These are phyloP conservation scores for Harpalus rufipes DNA, from an alignment of 2,888 invertebrate genomes.

Conservation along the genomic window DNA sequence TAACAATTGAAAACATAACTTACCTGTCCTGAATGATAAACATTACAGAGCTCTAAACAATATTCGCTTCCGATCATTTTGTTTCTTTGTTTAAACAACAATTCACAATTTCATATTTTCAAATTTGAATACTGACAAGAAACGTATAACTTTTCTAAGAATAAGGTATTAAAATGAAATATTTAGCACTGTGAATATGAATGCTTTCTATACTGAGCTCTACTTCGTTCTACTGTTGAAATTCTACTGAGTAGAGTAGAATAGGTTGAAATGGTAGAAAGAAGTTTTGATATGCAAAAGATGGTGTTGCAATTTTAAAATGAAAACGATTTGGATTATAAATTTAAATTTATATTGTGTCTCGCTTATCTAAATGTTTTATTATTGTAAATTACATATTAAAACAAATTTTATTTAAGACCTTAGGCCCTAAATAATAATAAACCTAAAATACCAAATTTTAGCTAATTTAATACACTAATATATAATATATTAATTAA, in stretches of 20 bases:
- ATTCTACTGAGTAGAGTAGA: conserved; percentile 14
- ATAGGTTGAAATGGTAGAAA: background rate
- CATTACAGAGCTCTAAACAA: conserved; percentile 91
- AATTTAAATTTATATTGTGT: no score
- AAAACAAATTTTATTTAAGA: no score
- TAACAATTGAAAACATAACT: conserved; percentile 68
- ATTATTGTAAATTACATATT: no score
- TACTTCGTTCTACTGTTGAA: background rate
- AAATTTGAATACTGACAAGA: background rate
- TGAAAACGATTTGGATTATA: no score
- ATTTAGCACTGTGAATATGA: background rate
- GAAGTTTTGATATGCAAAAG: conserved; percentile 15
- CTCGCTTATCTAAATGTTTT: no score
- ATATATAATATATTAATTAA: no score
- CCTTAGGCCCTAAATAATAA: no score
- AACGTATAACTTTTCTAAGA: background rate
- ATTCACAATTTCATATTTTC: conserved; percentile 3
- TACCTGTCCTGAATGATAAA: conserved; percentile 93
- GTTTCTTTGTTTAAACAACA: background rate
- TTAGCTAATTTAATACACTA: no score
- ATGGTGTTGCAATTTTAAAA: no score
- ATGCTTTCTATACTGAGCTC: background rate
- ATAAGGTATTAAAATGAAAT: background rate
- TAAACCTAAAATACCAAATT: no score
- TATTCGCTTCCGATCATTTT: conserved; percentile 90